phyloP scores from a whole-genome alignment of 2,113 vertebrate species.

The Xenotilapia caudafasciata region DNA sequence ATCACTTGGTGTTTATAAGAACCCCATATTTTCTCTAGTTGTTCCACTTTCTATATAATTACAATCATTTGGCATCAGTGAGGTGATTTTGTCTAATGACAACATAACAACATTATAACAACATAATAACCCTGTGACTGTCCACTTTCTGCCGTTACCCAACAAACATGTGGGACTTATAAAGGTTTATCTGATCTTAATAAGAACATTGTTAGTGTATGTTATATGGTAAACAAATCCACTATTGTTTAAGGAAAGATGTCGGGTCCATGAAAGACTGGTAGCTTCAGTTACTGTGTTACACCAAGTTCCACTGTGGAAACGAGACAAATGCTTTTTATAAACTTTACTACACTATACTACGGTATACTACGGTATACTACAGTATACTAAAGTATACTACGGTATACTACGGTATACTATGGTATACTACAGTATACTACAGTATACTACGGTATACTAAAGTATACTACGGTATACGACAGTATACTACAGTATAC shows the following conservation, averaged over 20 bases:
- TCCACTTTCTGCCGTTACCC: neutral
- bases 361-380: accelerated
- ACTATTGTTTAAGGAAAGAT: neutral
- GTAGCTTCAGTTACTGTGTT: neutral
- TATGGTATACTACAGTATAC: neutral
- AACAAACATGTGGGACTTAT: neutral
- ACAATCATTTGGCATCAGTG: neutral
- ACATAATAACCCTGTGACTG: neutral
- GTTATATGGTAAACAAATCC: neutral
- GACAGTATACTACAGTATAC: no score
- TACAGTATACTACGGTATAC: no score
- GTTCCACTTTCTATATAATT: neutral
- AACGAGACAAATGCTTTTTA: neutral
- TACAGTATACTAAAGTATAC: accelerated
- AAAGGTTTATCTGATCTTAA: neutral
- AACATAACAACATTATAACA: neutral
- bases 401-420: neutral
- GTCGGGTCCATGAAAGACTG: neutral
- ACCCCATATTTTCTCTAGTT: neutral
- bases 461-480: no score
- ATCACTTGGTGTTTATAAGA: neutral
- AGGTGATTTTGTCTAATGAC: neutral
- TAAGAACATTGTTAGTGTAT: neutral
- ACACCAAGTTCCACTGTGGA: neutral
- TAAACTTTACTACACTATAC: neutral